phyloP scores from a whole-genome alignment of 2,888 invertebrate species.

The Plagiodera versicolora region DNA sequence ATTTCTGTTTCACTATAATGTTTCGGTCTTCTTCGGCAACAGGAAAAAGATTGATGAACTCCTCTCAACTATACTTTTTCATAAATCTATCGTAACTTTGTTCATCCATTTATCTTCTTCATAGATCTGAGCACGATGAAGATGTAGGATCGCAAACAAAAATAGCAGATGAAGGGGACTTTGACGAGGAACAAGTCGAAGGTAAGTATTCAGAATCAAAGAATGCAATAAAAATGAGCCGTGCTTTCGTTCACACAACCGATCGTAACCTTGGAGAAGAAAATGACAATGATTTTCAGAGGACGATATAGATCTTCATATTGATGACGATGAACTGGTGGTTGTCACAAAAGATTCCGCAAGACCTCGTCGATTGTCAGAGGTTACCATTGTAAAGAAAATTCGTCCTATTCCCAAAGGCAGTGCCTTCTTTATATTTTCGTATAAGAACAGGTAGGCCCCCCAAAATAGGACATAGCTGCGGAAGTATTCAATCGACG shows the following conservation, averaged over 20 bases:
- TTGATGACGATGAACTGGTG: slow-evolving; percentile 52
- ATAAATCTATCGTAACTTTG: too few relatives aligned
- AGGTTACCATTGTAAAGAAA: slow-evolving; percentile 80
- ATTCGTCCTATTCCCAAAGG: slow-evolving; percentile 90
- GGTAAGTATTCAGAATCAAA: slow-evolving; percentile 25
- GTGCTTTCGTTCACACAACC: slow-evolving; percentile 7
- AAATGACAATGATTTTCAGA: slow-evolving; percentile 53
- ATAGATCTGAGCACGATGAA: slow-evolving; percentile 70
- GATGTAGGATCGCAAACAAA: slow-evolving; percentile 74
- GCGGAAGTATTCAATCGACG: slow-evolving; percentile 43
- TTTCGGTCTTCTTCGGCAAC: too few relatives aligned
- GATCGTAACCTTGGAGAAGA: slow-evolving; percentile 44
- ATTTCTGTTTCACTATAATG: too few relatives aligned
- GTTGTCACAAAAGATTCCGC: slow-evolving; percentile 62
- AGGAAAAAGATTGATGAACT: too few relatives aligned
- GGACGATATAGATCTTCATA: slow-evolving; percentile 51
- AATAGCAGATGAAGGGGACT: slow-evolving; percentile 68
- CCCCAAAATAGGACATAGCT: slow-evolving; percentile 52
- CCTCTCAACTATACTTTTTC: too few relatives aligned
- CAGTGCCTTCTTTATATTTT: slow-evolving; percentile 91
- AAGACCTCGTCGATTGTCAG: slow-evolving; percentile 83
- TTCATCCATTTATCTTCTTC: slow-evolving; percentile 3
- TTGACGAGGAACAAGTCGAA: slow-evolving; percentile 61
- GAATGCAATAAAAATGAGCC: not conserved
- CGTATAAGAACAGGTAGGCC: slow-evolving; percentile 88